Evolutionary conservation across 2,113 vertebrate genomes (phyloP).

Genomic region (Pteruthius melanotis): DNA sequence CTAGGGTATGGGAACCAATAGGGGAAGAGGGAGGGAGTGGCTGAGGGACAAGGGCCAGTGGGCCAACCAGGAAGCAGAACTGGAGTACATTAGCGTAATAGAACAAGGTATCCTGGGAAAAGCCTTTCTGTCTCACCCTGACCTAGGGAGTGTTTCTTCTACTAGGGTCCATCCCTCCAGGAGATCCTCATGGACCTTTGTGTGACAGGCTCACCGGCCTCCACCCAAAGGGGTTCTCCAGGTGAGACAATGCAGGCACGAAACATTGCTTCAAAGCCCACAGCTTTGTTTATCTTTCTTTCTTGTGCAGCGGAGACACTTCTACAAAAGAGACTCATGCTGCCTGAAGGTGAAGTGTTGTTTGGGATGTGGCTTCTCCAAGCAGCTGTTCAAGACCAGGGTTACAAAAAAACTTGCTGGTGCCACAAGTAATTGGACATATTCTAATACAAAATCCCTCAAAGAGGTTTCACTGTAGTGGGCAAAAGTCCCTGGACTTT

Average conservation of each 20-base stretch:
- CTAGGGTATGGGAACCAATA: too few species aligned
- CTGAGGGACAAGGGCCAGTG: too few species aligned
- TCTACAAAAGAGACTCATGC: background rate
- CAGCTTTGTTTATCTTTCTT: background rate
- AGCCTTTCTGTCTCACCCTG: too few species aligned
- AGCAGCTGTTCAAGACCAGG: background rate
- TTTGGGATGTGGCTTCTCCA: background rate
- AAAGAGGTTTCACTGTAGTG: background rate
- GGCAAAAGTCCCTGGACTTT: background rate
- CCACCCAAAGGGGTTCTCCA: background rate
- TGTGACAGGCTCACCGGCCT: too few species aligned
- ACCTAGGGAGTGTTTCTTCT: too few species aligned
- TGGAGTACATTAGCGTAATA: too few species aligned
- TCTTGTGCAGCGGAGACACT: background rate
- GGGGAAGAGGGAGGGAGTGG: too few species aligned
- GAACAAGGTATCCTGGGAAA: too few species aligned
- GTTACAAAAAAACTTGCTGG: background rate
- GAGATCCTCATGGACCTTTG: too few species aligned
- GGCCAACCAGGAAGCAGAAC: too few species aligned
- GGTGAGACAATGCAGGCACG: background rate
- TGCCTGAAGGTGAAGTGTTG: background rate
- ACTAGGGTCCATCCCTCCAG: too few species aligned
- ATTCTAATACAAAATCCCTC: background rate
- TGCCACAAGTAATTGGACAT: background rate
- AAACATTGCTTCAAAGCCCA: background rate